A percentile compares a stretch with the other conserved stretches of the same genome.
Conservation (phyloP, 2,888 invertebrate genomes). For the Limenitis camilla region DNA sequence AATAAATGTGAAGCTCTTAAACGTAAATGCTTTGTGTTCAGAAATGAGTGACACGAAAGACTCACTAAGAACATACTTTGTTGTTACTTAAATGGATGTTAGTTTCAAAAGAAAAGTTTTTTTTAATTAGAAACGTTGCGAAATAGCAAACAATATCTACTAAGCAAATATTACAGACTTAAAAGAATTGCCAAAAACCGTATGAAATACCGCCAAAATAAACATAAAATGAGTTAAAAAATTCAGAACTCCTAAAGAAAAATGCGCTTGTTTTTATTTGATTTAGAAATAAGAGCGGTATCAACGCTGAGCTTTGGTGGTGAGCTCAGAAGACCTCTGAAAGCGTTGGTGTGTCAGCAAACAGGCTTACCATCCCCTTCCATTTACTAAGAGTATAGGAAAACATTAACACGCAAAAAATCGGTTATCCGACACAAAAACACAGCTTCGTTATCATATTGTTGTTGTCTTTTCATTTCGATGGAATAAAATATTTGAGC, state of each 20-base stretch:
- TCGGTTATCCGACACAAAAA: slow-evolving; percentile 10
- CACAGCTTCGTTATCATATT: slow-evolving; percentile 8
- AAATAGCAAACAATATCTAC: too few relatives aligned
- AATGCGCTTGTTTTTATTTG: slow-evolving; percentile 33
- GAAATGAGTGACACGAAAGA: too few relatives aligned
- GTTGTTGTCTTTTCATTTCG: slow-evolving; percentile 17
- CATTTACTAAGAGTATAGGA: slow-evolving; percentile 24
- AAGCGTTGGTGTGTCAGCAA: slow-evolving; percentile 51
- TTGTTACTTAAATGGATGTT: too few relatives aligned
- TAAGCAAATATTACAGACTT: too few relatives aligned
- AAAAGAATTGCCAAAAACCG: neutral
- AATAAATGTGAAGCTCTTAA: too few relatives aligned
- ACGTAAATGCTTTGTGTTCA: too few relatives aligned
- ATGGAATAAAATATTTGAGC: slow-evolving; percentile 3
- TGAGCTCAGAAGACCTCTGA: slow-evolving; percentile 27
- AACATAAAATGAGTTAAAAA: slow-evolving; percentile 20
- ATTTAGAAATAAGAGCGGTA: slow-evolving; percentile 36
- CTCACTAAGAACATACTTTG: too few relatives aligned
- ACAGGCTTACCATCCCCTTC: slow-evolving; percentile 44
- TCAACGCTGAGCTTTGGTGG: slow-evolving; percentile 15
- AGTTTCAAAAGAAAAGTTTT: too few relatives aligned
- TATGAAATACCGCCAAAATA: neutral
- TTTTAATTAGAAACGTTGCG: too few relatives aligned
- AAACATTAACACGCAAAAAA: slow-evolving; percentile 24
- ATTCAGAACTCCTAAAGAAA: slow-evolving; percentile 14